phyloP scores from a whole-genome alignment of 2,888 invertebrate species.

The Lasioglossum vierecki region DNA sequence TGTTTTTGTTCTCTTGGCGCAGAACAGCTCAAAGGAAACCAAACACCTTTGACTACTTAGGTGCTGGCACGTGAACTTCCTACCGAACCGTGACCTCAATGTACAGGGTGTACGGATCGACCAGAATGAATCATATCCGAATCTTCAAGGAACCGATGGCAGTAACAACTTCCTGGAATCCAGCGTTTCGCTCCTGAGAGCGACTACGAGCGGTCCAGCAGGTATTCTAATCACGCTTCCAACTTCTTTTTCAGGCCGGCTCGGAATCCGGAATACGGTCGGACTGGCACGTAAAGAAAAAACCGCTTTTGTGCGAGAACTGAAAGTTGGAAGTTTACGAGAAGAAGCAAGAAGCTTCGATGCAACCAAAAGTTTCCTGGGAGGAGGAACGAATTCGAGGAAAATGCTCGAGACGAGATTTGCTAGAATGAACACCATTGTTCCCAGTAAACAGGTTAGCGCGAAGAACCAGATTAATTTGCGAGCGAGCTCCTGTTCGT shows the following conservation, averaged over 20 bases:
- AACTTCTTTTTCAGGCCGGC: not conserved
- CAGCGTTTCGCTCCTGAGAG: too few relatives aligned
- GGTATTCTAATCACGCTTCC: slow-evolving; percentile 2
- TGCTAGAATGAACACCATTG: not conserved
- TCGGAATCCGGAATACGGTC: not conserved
- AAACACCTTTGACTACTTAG: not conserved
- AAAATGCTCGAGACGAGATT: not conserved
- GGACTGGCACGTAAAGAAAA: slow-evolving; percentile 6
- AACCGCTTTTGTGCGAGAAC: not conserved
- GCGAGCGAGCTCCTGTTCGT: not conserved
- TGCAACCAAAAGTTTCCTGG: not conserved
- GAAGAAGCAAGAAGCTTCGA: not conserved
- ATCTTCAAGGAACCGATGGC: not conserved
- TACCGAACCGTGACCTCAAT: not conserved
- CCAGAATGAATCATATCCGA: not conserved
- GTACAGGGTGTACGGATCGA: not conserved
- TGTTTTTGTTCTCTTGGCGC: not conserved
- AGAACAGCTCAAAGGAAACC: not conserved
- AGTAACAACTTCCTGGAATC: not conserved
- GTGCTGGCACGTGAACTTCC: not conserved
- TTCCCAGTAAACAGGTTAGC: not conserved
- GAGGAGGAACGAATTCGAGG: not conserved
- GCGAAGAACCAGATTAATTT: not conserved
- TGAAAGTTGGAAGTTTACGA: not conserved
- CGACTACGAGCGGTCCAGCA: not conserved